Evolutionary conservation across 1,140 invertebrate genomes (phyloP), one percentile per base, ranked within the genome.

Genomic region (Pseudomyrmex concolor): DNA sequence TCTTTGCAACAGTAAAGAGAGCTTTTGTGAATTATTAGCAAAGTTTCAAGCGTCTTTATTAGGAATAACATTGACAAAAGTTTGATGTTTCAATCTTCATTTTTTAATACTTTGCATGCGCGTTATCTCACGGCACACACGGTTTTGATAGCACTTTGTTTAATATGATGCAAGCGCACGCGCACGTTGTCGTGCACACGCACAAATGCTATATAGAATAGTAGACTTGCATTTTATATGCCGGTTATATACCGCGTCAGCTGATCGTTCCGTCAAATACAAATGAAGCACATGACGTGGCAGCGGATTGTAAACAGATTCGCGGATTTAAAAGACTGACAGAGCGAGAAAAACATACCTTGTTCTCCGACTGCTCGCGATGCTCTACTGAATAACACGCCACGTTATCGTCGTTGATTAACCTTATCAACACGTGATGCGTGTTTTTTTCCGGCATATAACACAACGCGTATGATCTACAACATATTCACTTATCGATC

Each of bases 401-500:
- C 15, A 9, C 62, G 51, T 85, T 88, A 86, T 89, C 84, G 55
- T 51, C 12, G 55, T 34, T 43, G 78, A 64, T 85, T 86, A 77
- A 84, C 43, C 60, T 84, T 84, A 86, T 84, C 72, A 78, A 64
- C 74, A 84, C 66, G 43, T 84, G 71, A 74, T 83, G 71, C 22
- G 70, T 63, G 34, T 45, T 70, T 51, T 64, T 81, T 12, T 17
- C 13, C 13, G 50, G 13, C 10, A 13, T 73, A 48, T 7, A 5
- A 12, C 22, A 12, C 45, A 9, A 10, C n/a, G 59, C 50, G 48
- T 9, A 45, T 34, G 34, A 34, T 34, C 50, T 34, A 63, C 57
- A 17, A 51, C 19, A 48, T 62, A 43, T 45, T 34, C 25, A 62
- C 59, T 82, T 82, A 82, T 82, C 78, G 81, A 74, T 76, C 71